Conservation (phyloP, 2,888 invertebrate genomes). For the Eupelmus urozonus region DNA sequence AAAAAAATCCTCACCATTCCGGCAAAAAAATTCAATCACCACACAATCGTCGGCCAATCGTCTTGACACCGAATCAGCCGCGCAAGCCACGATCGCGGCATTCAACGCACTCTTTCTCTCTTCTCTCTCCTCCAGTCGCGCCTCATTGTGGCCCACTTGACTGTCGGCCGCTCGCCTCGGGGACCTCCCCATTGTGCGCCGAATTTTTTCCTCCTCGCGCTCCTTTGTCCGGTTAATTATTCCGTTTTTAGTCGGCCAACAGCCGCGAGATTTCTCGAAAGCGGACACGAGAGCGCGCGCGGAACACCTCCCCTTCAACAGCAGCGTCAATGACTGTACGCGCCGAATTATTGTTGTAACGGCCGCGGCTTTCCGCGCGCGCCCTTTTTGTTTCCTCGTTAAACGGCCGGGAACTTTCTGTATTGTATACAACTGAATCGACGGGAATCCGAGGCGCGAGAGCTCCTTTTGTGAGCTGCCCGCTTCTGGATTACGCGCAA, state of each 20-base stretch:
- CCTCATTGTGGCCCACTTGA: conserved; percentile 76
- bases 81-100: background rate
- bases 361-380: background rate
- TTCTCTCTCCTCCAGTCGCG: conserved; percentile 63
- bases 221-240: conserved; percentile 74
- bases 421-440: conserved; percentile 37
- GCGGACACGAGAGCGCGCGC: conserved; percentile 53
- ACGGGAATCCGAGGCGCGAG: conserved; percentile 34
- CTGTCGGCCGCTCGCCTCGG: conserved; percentile 71
- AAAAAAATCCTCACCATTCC: too few relatives aligned
- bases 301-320: background rate
- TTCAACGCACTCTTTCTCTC: conserved; percentile 22
- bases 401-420: conserved; percentile 53
- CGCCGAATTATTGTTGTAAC: conserved; percentile 27
- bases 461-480: too few relatives aligned
- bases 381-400: conserved; percentile 64
- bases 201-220: conserved; percentile 60
- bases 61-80: background rate
- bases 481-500: conserved; percentile 50
- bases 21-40: too few relatives aligned
- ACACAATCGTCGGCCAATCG: background rate
- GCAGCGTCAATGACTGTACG: background rate
- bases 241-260: conserved; percentile 73
- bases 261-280: conserved; percentile 70
- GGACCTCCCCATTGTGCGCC: conserved; percentile 63